Evolutionary conservation across 2,888 invertebrate genomes (phyloP).

Genomic region (Spisula solida): DNA sequence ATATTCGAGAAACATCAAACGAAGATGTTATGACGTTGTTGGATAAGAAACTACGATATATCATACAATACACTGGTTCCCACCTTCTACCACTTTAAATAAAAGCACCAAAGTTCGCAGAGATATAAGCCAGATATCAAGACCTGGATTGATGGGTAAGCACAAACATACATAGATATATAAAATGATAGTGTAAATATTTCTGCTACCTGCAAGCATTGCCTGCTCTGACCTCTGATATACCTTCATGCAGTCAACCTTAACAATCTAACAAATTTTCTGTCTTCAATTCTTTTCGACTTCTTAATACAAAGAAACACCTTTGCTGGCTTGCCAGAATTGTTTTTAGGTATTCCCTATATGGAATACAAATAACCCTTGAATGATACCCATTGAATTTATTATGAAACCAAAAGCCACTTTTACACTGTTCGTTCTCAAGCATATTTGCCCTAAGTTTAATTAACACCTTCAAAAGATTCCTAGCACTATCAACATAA

Average conservation of each 20-base stretch:
- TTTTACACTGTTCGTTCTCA: too few species aligned
- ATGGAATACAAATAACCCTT: too few species aligned
- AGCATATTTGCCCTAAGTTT: too few species aligned
- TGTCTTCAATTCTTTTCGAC: background rate
- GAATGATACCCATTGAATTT: too few species aligned
- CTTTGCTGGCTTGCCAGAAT: background rate
- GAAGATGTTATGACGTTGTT: constrained; percentile 18
- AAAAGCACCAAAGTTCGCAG: background rate
- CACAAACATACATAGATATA: constrained; percentile 26
- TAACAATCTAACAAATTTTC: background rate
- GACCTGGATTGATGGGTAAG: constrained; percentile 3
- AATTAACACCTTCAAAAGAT: too few species aligned
- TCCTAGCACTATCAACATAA: background rate
- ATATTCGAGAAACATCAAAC: constrained; percentile 19
- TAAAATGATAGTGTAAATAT: constrained; percentile 13
- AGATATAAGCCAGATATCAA: constrained; percentile 11
- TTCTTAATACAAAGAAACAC: background rate
- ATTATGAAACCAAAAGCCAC: too few species aligned
- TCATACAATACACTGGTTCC: background rate
- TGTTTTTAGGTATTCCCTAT: too few species aligned
- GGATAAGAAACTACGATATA: constrained; percentile 18
- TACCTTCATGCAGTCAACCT: background rate
- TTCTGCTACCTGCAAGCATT: background rate
- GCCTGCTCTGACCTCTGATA: background rate
- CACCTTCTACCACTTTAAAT: background rate